Evolutionary conservation across 1,140 invertebrate species (phyloP).

Genomic region (Trichoplusia ni): DNA sequence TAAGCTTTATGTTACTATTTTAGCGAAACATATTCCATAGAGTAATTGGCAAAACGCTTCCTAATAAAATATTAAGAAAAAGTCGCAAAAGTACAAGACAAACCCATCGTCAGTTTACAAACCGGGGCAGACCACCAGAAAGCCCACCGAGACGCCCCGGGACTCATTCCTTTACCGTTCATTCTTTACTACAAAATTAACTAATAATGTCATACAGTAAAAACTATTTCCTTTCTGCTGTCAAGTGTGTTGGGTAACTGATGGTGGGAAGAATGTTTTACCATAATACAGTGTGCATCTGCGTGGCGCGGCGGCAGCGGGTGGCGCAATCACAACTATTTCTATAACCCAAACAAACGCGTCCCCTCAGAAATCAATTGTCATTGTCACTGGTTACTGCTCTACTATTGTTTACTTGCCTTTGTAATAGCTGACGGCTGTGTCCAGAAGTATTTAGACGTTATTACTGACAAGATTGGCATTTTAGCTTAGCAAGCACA

Average conservation of each 20-base stretch:
- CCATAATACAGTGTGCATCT: slow-evolving; percentile 19
- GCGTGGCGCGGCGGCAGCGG: slow-evolving; percentile 20
- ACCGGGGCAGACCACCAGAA: too few relatives aligned
- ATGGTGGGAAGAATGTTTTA: slow-evolving; percentile 12
- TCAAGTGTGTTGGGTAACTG: neutral
- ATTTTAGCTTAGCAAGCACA: too few relatives aligned
- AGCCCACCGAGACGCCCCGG: too few relatives aligned
- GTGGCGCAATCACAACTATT: slow-evolving; percentile 33
- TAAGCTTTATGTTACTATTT: too few relatives aligned
- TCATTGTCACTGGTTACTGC: slow-evolving; percentile 39
- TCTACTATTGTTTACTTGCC: slow-evolving; percentile 11
- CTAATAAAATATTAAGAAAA: too few relatives aligned
- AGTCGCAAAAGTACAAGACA: too few relatives aligned
- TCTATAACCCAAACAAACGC: slow-evolving; percentile 35
- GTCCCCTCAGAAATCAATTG: slow-evolving; percentile 48
- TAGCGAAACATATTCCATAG: too few relatives aligned
- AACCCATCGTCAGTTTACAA: too few relatives aligned
- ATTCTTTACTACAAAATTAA: neutral
- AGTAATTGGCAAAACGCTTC: too few relatives aligned
- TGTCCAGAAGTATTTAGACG: too few relatives aligned
- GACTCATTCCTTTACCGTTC: slow-evolving; percentile 7
- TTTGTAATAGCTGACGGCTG: neutral
- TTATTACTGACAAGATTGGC: too few relatives aligned
- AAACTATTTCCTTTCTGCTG: slow-evolving; percentile 18
- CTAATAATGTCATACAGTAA: slow-evolving; percentile 14